Percentiles rank a stretch among this genome's conserved stretches.
phyloP scores from a whole-genome alignment of 1,140 invertebrate species.

The Panagrolaimus sp. region DNA sequence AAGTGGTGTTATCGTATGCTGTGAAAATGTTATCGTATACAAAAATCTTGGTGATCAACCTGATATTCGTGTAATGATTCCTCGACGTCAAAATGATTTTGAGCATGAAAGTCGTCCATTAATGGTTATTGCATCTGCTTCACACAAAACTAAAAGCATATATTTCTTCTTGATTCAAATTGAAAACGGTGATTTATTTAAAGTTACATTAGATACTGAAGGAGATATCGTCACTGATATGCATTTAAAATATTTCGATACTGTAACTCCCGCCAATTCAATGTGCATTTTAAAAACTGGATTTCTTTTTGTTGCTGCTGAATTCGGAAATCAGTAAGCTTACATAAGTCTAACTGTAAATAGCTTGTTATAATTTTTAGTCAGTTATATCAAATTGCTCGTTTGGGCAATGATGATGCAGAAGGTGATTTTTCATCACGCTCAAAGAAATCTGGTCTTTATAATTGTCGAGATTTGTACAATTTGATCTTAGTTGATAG shows the following conservation, averaged over 20 bases:
- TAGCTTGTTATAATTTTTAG: conserved; percentile 64
- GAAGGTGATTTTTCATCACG: conserved; percentile 97
- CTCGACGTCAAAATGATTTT: conserved; percentile 90
- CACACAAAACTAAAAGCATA: conserved; percentile 86
- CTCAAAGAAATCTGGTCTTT: conserved; percentile 98
- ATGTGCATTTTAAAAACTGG: conserved; percentile 98
- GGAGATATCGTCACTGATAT: conserved; percentile 97
- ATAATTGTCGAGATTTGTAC: conserved; percentile 82
- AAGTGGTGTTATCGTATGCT: conserved; percentile 95
- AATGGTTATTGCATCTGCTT: conserved; percentile 98
- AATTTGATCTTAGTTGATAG: conserved; percentile 97
- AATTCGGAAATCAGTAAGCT: conserved; percentile 97
- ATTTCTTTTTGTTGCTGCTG: conserved; percentile 93
- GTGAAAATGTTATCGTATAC: conserved; percentile 98
- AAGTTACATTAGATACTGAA: conserved; percentile 87
- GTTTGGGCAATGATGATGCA: conserved; percentile 97
- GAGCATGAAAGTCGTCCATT: conserved; percentile 97
- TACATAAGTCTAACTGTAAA: conserved; percentile 17
- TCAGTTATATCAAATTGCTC: conserved; percentile 95
- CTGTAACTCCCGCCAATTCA: conserved; percentile 79
- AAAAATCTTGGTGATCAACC: conserved; percentile 99
- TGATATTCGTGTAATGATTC: conserved; percentile 97
- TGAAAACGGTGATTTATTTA: conserved; percentile 94
- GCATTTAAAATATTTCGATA: conserved; percentile 98
- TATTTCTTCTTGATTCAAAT: conserved; percentile 68